These are phyloP conservation scores for Lepilemur ruficaudatus DNA, from an alignment of 2,797 vertebrate genomes.

Conservation along the genomic window DNA sequence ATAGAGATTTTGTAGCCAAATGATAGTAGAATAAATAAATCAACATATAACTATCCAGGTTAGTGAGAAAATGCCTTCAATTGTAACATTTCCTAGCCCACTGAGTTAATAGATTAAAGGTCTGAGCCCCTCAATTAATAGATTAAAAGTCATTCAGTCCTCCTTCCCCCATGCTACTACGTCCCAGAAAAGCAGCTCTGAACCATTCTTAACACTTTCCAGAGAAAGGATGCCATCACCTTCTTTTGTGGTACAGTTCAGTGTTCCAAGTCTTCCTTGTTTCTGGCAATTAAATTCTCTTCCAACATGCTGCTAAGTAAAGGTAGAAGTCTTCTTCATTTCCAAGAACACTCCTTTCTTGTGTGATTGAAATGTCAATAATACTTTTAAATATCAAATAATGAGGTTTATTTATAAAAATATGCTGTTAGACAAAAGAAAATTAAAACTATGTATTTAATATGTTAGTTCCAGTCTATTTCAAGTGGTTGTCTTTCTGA, in stretches of 20 bases:
- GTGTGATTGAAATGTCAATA: conserved; percentile 5
- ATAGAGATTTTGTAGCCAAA: not conserved
- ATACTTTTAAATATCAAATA: conserved; percentile 28
- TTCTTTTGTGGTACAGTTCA: not conserved
- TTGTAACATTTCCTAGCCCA: not conserved
- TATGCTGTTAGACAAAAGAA: conserved; percentile 24
- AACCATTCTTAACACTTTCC: not conserved
- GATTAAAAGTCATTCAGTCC: not conserved
- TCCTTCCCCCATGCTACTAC: not conserved
- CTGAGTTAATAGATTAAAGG: not conserved
- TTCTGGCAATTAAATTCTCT: conserved; percentile 50
- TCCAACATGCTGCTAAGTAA: not conserved
- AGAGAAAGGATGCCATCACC: not conserved
- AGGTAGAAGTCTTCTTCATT: not conserved
- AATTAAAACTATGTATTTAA: not conserved
- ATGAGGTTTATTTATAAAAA: conserved; percentile 39
- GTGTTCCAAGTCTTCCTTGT: not conserved
- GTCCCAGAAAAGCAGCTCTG: not conserved
- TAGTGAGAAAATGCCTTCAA: not conserved
- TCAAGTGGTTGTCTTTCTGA: conserved; percentile 23
- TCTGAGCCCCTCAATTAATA: not conserved
- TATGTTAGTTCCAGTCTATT: not conserved
- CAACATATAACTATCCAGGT: not conserved
- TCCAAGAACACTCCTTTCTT: not conserved
- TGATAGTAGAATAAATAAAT: not conserved